Evolutionary conservation across 2,113 vertebrate species (phyloP).

Genomic region (Neogobius melanostomus): DNA sequence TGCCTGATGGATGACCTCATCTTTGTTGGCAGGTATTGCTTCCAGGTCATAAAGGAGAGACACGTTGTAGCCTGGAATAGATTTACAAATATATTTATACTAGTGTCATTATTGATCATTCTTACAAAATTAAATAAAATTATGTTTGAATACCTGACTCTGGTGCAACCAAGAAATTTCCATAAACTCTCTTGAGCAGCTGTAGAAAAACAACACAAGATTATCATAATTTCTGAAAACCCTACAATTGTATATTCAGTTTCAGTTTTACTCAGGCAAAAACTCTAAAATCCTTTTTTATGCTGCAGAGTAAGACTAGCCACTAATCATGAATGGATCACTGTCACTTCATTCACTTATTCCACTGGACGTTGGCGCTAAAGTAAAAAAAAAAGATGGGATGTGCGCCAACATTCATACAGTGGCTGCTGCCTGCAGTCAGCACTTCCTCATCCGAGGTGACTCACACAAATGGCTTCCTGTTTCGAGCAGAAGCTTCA

Average conservation of each 20-base stretch:
- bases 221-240: not conserved
- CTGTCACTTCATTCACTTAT: not conserved
- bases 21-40: constrained; percentile 87
- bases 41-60: constrained; percentile 83
- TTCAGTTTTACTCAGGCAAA: not conserved
- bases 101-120: not conserved
- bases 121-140: not conserved
- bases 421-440: constrained; percentile 40
- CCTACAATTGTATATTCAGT: not conserved
- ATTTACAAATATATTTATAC: no score
- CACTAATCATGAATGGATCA: not conserved
- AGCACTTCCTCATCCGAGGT: constrained; percentile 63
- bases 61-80: constrained; percentile 62
- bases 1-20: constrained; percentile 88
- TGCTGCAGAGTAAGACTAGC: not conserved
- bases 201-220: constrained; percentile 56
- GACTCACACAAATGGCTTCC: constrained; percentile 70
- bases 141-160: constrained; percentile 80
- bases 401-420: constrained; percentile 27
- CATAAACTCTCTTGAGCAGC: constrained; percentile 92
- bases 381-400: constrained; percentile 16
- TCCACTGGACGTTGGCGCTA: not conserved
- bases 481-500: constrained; percentile 56
- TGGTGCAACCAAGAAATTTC: constrained; percentile 84
- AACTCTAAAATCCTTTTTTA: not conserved